phyloP scores from a whole-genome alignment of 2,888 invertebrate genomes.

The Anthrax anthrax region DNA sequence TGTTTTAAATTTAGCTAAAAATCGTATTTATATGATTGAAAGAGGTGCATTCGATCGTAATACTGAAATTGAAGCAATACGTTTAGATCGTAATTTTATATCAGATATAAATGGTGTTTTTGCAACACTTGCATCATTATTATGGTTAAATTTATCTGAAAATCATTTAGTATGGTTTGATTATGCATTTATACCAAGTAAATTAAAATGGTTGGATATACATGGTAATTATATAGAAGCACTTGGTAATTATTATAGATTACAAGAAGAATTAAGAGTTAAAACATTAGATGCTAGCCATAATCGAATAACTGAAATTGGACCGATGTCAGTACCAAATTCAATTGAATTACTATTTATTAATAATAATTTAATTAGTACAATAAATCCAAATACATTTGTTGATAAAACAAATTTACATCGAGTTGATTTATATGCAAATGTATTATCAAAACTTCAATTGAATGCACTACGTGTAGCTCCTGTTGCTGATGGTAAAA shows the following conservation, averaged over 20 bases:
- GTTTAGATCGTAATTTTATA: constrained; percentile 76
- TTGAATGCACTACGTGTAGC: constrained; percentile 64
- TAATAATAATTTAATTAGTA: constrained; percentile 73
- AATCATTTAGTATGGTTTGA: constrained; percentile 89
- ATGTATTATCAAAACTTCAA: constrained; percentile 69
- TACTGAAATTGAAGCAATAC: constrained; percentile 67
- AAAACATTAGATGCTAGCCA: constrained; percentile 81
- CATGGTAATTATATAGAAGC: constrained; percentile 81
- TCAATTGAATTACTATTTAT: constrained; percentile 78
- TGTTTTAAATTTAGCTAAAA: constrained; percentile 77
- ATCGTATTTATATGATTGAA: constrained; percentile 74
- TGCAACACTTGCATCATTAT: constrained; percentile 65
- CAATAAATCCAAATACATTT: constrained; percentile 73
- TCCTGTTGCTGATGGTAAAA: constrained; percentile 40
- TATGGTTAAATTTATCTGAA: constrained; percentile 80
- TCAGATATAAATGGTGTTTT: constrained; percentile 83
- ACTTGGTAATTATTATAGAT: constrained; percentile 75
- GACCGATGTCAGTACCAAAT: constrained; percentile 73
- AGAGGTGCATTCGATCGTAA: constrained; percentile 72
- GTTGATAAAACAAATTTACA: constrained; percentile 70
- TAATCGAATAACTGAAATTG: constrained; percentile 70
- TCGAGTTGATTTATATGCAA: constrained; percentile 81
- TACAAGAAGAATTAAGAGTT: constrained; percentile 65
- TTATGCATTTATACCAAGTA: constrained; percentile 80
- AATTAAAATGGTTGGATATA: constrained; percentile 80